Conservation (phyloP, 2,797 vertebrate genomes). For the Girardinus metallicus region DNA sequence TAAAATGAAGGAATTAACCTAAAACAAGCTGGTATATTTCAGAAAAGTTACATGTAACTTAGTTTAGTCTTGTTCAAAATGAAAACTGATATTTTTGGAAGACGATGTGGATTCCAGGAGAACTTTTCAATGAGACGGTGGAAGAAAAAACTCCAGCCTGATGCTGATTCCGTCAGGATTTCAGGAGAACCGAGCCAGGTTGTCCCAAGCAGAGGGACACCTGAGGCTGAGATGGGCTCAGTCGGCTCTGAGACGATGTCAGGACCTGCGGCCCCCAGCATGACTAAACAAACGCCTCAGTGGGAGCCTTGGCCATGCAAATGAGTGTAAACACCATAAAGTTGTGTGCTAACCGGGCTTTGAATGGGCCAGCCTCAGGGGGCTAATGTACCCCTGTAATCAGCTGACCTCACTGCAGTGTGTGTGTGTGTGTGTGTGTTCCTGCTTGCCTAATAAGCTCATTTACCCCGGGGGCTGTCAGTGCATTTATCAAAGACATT, state of each 20-base stretch:
- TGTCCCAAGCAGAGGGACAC: slow-evolving; percentile 41
- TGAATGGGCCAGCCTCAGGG: slow-evolving; percentile 66
- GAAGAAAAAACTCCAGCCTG: too few relatives aligned
- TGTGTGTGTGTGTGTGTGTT: slow-evolving; percentile 46
- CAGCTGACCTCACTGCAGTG: slow-evolving; percentile 61
- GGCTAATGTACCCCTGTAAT: slow-evolving; percentile 74
- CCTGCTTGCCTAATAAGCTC: slow-evolving; percentile 65
- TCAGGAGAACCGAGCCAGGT: slow-evolving; percentile 9
- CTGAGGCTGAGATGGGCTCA: slow-evolving; percentile 11
- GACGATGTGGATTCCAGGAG: neutral
- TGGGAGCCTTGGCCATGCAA: slow-evolving; percentile 70
- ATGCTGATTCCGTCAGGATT: neutral
- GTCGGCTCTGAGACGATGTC: slow-evolving; percentile 7
- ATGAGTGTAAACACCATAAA: slow-evolving; percentile 73
- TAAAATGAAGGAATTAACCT: too few relatives aligned
- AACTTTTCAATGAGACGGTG: neutral
- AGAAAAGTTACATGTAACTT: too few relatives aligned
- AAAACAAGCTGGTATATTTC: too few relatives aligned
- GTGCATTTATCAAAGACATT: slow-evolving; percentile 78
- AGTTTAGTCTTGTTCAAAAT: neutral
- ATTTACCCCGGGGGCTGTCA: slow-evolving; percentile 55
- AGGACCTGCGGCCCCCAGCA: slow-evolving; percentile 59
- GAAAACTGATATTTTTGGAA: neutral
- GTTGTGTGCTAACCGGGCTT: slow-evolving; percentile 37
- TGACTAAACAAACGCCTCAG: slow-evolving; percentile 76